Evolutionary conservation across 1,140 invertebrate genomes (phyloP).

Genomic region (Drosophila seguyi): DNA sequence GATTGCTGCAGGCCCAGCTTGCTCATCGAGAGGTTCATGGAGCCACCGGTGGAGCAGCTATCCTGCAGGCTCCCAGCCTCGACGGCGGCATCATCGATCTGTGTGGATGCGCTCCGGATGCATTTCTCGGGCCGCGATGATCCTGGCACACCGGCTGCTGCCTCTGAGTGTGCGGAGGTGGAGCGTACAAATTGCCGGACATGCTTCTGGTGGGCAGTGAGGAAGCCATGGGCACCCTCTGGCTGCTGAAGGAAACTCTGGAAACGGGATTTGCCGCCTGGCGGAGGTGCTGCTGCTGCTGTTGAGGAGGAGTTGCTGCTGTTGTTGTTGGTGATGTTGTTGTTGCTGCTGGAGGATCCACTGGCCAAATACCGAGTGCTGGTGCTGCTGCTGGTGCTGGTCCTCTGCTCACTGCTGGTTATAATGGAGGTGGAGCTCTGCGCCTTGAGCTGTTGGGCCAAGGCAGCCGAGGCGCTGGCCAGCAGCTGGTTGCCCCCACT

Average conservation of each 20-base stretch:
- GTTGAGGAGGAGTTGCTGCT: not conserved
- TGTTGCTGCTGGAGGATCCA: conserved; percentile 40
- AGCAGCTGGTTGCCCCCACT: conserved; percentile 32
- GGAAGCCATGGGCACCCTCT: conserved; percentile 64
- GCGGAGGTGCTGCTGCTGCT: not conserved
- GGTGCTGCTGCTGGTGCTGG: conserved; percentile 63
- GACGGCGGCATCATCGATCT: conserved; percentile 74
- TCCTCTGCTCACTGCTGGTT: conserved; percentile 74
- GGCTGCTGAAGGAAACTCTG: conserved; percentile 84
- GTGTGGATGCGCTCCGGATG: conserved; percentile 83
- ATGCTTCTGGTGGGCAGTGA: conserved; percentile 84
- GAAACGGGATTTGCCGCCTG: conserved; percentile 71
- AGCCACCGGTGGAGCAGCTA: conserved; percentile 32
- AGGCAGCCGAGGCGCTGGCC: conserved; percentile 28
- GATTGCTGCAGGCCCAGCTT: conserved; percentile 82
- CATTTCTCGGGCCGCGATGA: conserved; percentile 72
- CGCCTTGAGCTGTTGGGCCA: conserved; percentile 79
- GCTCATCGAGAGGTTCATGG: conserved; percentile 69
- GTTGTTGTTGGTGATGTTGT: not conserved
- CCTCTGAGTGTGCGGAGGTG: conserved; percentile 84
- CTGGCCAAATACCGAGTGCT: conserved; percentile 57
- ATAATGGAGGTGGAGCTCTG: conserved; percentile 83
- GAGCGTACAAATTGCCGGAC: conserved; percentile 84
- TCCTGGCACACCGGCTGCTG: conserved; percentile 57
- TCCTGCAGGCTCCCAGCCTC: conserved; percentile 15